Percentiles rank a stretch among this genome's conserved stretches.
phyloP scores from a whole-genome alignment of 1,140 invertebrate genomes.

The Euwallacea similis region DNA sequence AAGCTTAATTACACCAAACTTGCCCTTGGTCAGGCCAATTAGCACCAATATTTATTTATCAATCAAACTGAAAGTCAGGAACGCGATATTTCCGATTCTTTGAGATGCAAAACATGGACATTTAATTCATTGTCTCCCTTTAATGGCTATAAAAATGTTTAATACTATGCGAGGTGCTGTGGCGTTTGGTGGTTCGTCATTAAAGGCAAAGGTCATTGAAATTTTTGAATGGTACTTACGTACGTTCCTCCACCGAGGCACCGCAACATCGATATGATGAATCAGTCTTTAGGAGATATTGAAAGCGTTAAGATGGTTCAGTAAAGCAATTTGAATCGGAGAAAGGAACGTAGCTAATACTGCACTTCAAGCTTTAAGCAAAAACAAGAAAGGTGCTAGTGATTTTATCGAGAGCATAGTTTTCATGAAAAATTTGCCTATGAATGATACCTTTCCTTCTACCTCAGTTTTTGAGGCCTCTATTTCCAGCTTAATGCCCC shows the following conservation, averaged over 20 bases:
- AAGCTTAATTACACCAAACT: neutral
- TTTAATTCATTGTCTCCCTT: slow-evolving; percentile 6
- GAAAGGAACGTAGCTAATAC: too few relatives aligned
- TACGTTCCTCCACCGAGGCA: neutral
- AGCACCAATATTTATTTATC: slow-evolving; percentile 12
- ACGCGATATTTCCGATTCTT: slow-evolving; percentile 12
- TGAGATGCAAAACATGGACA: neutral
- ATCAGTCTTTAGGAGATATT: too few relatives aligned
- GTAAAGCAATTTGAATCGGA: too few relatives aligned
- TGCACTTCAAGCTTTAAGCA: too few relatives aligned
- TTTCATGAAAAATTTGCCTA: too few relatives aligned
- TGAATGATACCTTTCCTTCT: too few relatives aligned
- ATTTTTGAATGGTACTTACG: neutral
- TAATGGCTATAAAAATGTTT: slow-evolving; percentile 13
- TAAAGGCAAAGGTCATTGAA: neutral
- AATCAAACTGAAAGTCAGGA: slow-evolving; percentile 14
- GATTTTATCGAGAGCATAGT: too few relatives aligned
- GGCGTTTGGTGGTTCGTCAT: neutral
- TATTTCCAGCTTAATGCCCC: too few relatives aligned
- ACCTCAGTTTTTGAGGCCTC: too few relatives aligned
- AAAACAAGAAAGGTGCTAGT: too few relatives aligned
- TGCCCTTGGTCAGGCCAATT: slow-evolving; percentile 16
- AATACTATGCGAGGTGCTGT: neutral
- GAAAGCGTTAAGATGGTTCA: too few relatives aligned
- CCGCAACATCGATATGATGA: too few relatives aligned